Conservation (phyloP, 1,140 invertebrate species). For the Ptiloglossa arizonensis region DNA sequence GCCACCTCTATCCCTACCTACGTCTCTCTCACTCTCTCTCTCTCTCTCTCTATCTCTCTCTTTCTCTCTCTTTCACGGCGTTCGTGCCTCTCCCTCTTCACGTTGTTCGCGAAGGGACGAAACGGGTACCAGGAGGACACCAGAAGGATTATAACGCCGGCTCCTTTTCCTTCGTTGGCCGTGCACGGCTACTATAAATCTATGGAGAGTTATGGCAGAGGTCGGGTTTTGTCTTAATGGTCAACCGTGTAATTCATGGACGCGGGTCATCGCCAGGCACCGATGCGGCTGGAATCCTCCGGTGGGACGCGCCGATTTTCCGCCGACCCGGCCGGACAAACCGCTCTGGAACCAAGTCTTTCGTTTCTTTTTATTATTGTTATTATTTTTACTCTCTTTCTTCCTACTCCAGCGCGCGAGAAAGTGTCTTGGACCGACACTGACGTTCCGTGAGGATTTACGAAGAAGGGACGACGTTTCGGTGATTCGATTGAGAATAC, state of each 20-base stretch:
- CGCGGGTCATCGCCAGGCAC: slow-evolving; percentile 43
- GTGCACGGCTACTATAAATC: slow-evolving; percentile 77
- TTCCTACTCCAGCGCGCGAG: too few relatives aligned
- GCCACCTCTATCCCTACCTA: background rate
- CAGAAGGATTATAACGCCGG: slow-evolving; percentile 68
- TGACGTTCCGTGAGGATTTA: too few relatives aligned
- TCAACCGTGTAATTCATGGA: slow-evolving; percentile 76
- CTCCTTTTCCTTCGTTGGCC: slow-evolving; percentile 50
- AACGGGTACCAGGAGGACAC: slow-evolving; percentile 41
- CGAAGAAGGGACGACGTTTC: too few relatives aligned
- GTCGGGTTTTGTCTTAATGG: slow-evolving; percentile 79
- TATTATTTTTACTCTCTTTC: too few relatives aligned
- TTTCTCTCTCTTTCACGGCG: background rate
- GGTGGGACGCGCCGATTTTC: slow-evolving; percentile 58
- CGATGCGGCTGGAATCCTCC: slow-evolving; percentile 51
- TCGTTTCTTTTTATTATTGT: background rate
- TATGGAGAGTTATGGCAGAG: slow-evolving; percentile 77
- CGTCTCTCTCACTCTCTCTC: too few relatives aligned
- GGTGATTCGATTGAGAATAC: too few relatives aligned
- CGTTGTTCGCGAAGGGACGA: slow-evolving; percentile 18
- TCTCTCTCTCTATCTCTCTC: background rate
- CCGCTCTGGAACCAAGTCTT: background rate
- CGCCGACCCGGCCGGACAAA: background rate
- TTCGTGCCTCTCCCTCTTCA: too few relatives aligned
- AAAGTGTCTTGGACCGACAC: too few relatives aligned